These are phyloP conservation scores for Amazona guildingii DNA, from an alignment of 2,113 vertebrate species.

Conservation along the genomic window DNA sequence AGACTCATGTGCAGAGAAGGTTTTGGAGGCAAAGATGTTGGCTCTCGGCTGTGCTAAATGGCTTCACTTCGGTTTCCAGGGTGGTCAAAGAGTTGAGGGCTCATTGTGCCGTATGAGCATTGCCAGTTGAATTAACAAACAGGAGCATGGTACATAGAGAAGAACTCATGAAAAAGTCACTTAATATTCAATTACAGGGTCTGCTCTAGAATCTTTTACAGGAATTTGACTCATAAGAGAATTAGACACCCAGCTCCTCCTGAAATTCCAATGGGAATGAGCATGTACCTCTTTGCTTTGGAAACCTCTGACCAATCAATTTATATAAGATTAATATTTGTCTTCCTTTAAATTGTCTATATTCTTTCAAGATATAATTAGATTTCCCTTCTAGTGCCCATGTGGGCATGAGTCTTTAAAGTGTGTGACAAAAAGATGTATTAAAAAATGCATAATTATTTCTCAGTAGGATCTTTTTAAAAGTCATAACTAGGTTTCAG, in stretches of 20 bases:
- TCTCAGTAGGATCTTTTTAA: not conserved
- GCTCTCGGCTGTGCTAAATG: not conserved
- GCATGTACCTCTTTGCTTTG: not conserved
- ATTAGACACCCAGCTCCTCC: not conserved
- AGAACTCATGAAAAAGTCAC: not conserved
- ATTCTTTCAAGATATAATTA: slow-evolving; percentile 38
- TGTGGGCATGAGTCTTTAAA: not conserved
- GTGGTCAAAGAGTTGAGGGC: not conserved
- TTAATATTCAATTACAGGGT: not conserved
- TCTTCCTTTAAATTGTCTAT: slow-evolving; percentile 18
- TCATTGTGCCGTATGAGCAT: not conserved
- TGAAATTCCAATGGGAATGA: not conserved
- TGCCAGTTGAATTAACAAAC: not conserved
- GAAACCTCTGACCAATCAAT: slow-evolving; percentile 9
- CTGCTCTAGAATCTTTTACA: not conserved
- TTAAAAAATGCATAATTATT: not conserved
- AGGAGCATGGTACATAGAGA: not conserved
- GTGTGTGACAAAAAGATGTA: not conserved
- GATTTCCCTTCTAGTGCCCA: not conserved
- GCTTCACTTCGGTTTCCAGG: not conserved
- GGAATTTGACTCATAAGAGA: not conserved
- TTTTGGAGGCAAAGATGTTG: not conserved
- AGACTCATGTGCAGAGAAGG: not conserved
- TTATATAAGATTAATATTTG: slow-evolving; percentile 3
- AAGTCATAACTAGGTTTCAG: not conserved